Conservation (phyloP, 2,113 vertebrate genomes). For the Chlamydotis undulata region DNA sequence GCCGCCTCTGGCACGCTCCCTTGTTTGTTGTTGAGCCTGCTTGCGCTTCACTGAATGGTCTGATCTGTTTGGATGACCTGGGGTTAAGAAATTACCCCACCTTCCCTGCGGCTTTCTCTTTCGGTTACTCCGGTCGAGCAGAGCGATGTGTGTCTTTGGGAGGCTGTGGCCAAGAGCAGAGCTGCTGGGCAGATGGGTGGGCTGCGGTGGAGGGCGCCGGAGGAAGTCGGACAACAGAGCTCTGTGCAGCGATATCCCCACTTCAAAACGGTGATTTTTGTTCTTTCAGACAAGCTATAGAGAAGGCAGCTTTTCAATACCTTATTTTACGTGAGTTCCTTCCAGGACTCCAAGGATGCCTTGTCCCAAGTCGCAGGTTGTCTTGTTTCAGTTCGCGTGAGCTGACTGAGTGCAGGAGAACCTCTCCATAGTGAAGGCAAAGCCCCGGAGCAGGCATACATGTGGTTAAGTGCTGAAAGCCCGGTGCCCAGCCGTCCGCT, state of each 20-base stretch:
- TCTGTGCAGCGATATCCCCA: background rate
- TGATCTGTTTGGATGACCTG: background rate
- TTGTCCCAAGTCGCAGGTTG: no score
- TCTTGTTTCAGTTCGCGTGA: background rate
- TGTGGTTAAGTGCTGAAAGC: accelerated
- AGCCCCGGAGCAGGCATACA: background rate
- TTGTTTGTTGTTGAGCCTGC: background rate
- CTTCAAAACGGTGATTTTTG: background rate
- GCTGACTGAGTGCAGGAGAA: background rate
- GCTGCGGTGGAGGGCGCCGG: background rate
- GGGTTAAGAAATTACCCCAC: background rate
- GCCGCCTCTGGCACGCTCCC: background rate
- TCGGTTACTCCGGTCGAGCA: accelerated
- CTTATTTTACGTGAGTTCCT: background rate
- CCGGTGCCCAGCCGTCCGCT: background rate
- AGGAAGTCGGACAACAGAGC: accelerated
- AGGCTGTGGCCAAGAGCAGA: background rate
- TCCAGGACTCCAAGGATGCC: accelerated
- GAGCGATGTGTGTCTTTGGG: accelerated
- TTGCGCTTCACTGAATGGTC: background rate
- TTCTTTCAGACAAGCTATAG: background rate
- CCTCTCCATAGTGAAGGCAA: background rate
- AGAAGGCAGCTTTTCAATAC: background rate
- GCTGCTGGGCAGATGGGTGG: background rate
- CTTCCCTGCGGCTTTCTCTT: background rate